Base-by-base conservation (phyloP, 2,797 vertebrate genomes). In the Callimico goeldii region DNA sequence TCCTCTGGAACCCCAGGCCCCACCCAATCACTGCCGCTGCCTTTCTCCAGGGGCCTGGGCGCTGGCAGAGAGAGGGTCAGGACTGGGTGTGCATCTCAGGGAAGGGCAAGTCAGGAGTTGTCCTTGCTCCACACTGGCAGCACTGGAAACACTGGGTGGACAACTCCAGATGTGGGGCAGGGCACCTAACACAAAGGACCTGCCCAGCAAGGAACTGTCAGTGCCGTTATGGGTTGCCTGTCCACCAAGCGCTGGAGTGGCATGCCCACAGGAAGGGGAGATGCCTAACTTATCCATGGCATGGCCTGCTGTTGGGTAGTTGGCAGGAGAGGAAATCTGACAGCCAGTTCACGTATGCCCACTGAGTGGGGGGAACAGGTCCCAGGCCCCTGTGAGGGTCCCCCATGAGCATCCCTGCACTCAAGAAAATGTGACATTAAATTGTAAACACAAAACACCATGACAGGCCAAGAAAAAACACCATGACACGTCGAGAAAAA, bases 281-380 rank as follows among this genome's bases (percentile, higher is more conserved):
- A 50, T 4, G 8, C 26, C 82, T 70, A 43, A 19, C 36, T n/a
- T 41, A 1, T 36, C 57, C 0, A 1, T 13, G 48, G 39, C 33
- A 10, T 11, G n/a, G 41, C 0, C 0, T 7, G 17, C 8, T 0
- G 22, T 24, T 30, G 10, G 70, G 94, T 73, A 81, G 55, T 46
- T 61, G 1, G 17, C 1, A 24, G 11, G 55, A 85, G 22, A 20
- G 30, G 39, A 41, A 14, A 24, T 17, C 76, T 3, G 2, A 58
- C 13, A 43, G 80, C 39, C 4, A 1, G 73, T 64, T 67, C 36
- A 70, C 4, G 0, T 0, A 0, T 1, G 50, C 39, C 41, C 17
- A 12, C 58, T 19, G 39, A 36, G 50, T 12, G 24, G 22, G n/a
- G 39, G 30, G 33, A 52, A 50, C 0, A 2, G 50, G 30, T 20